Conservation (phyloP, 1,140 invertebrate genomes). For the Chionoecetes opilio region DNA sequence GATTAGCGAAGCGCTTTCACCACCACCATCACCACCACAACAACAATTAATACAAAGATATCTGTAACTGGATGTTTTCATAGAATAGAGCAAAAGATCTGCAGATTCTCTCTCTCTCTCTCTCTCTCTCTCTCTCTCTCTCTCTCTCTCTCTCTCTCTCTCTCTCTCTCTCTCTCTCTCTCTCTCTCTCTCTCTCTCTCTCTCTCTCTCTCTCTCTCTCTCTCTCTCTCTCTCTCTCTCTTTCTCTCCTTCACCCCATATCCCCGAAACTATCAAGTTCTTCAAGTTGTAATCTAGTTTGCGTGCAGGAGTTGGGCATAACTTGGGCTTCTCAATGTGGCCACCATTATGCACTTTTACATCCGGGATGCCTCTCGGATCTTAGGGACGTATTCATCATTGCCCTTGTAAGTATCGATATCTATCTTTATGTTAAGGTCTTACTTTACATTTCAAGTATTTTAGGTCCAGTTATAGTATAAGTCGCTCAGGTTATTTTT, state of each 20-base stretch:
- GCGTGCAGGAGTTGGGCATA: constrained; percentile 29
- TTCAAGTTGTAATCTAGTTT: constrained; percentile 45
- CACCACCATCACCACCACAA: too few species aligned
- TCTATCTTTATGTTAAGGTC: too few species aligned
- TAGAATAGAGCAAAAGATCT: not conserved
- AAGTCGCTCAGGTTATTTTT: too few species aligned
- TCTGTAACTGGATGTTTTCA: not conserved
- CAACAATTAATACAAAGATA: not conserved
- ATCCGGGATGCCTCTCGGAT: not conserved
- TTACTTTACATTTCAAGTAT: too few species aligned
- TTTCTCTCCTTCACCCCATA: not conserved
- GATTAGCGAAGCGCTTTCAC: not conserved
- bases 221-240: constrained; percentile 20
- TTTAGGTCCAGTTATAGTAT: too few species aligned
- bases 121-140: constrained; percentile 52
- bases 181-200: constrained; percentile 44
- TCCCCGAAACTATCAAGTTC: constrained; percentile 46
- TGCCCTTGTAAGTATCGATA: too few species aligned
- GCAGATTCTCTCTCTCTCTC: not conserved
- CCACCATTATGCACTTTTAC: constrained; percentile 7
- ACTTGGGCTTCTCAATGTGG: constrained; percentile 25
- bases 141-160: constrained; percentile 50
- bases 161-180: constrained; percentile 56
- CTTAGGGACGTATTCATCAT: not conserved
- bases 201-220: constrained; percentile 18